Base-by-base conservation (phyloP, 2,797 vertebrate genomes). In the Bovichtus diacanthus region DNA sequence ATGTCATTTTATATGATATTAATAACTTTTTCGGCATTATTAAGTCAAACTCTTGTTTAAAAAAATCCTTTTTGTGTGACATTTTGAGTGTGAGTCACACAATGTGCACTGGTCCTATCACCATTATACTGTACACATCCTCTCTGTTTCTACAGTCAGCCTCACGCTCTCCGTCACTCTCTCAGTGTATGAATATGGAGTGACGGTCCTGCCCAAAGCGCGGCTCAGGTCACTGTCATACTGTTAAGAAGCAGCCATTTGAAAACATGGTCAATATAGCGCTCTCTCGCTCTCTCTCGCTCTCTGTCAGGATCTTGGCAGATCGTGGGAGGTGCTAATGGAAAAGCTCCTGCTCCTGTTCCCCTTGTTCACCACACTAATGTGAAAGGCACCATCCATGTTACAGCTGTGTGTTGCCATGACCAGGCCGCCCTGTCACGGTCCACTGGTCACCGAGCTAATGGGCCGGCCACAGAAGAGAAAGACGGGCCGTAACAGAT, bases 381-480 rank as follows among this genome's bases (percentile, higher is more conserved):
- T 94, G 90, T 89, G 89, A 91, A 90, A 93, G 86, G 88, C 89
- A 89, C 79, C 85, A 90, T 89, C 87, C 89, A 90, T 91, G 90
- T 88, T 89, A 87, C 84, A 85, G 90, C 86, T 88, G 88, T 86
- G 88, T 87, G 89, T 80, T 95, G 94, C 95, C 94, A 95, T 96
- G 96, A 96, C 96, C 94, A 82, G 88, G 77, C 93, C 95, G 91
- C 96, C 95, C 92, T 96, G 97, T 98, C 96, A 97, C 97, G 97
- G 96, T 97, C 97, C 95, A 91, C 96, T 97, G 97, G 96, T 95
- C 97, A 96, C 96, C 95, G 95, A 97, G 96, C 97, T 99, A 99
- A 99, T 99, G 98, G 97, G 96, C 96, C 97, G 90, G 83, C 83
- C 83, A 93, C 78, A 62, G 76, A 51, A 39, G 73, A 80, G 82